Percentiles rank a stretch among this genome's conserved stretches.
phyloP scores from a whole-genome alignment of 2,888 invertebrate species.

The Caradrina kadenii region DNA sequence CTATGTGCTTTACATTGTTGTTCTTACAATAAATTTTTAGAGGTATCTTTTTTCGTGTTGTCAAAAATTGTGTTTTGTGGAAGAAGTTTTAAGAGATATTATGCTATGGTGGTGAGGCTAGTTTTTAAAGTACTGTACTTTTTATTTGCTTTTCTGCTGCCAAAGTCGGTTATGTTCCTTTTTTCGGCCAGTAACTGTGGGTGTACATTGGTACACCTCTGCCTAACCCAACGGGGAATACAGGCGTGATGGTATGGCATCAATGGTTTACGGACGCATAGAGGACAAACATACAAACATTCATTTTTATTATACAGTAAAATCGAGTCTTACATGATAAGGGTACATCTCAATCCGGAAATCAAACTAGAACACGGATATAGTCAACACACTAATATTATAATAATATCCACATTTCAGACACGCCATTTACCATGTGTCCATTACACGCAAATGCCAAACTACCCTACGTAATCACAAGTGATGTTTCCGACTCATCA shows the following conservation, averaged over 20 bases:
- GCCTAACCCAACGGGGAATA: too few relatives aligned
- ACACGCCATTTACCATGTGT: constrained; percentile 23
- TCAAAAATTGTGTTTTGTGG: constrained; percentile 13
- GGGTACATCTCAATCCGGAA: not conserved
- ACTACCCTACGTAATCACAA: constrained; percentile 25
- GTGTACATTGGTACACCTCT: too few relatives aligned
- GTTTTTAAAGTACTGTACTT: not conserved
- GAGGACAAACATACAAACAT: too few relatives aligned
- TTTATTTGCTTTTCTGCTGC: not conserved
- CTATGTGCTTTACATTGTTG: constrained; percentile 37
- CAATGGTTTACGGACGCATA: too few relatives aligned
- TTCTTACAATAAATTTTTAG: constrained; percentile 12
- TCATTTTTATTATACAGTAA: too few relatives aligned
- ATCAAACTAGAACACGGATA: not conserved
- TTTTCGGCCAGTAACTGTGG: too few relatives aligned
- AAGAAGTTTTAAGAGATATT: constrained; percentile 2
- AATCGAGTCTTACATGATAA: not conserved
- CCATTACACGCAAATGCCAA: constrained; percentile 40
- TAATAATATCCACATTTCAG: constrained; percentile 20
- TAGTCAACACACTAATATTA: constrained; percentile 9
- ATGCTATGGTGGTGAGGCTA: not conserved
- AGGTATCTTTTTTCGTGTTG: constrained; percentile 6
- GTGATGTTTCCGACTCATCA: constrained; percentile 34
- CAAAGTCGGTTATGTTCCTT: not conserved
- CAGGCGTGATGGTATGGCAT: too few relatives aligned